Conservation (phyloP, 2,888 invertebrate species). For the Beris chalybata region DNA sequence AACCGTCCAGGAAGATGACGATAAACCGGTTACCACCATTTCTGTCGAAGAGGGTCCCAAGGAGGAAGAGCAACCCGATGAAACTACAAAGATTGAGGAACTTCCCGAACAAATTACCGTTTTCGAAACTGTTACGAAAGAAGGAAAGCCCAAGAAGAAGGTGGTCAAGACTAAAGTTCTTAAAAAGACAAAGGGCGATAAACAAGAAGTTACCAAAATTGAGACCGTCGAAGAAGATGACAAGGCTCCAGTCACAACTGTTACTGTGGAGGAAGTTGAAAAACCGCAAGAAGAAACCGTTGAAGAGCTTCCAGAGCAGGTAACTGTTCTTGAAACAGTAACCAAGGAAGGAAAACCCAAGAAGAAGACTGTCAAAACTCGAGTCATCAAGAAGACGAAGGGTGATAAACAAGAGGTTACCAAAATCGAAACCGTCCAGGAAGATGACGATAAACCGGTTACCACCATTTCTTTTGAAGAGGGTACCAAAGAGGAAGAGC, state of each 20-base stretch:
- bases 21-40: conserved; percentile 41
- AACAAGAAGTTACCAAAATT: conserved; percentile 46
- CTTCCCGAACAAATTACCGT: conserved; percentile 50
- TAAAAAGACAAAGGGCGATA: conserved; percentile 41
- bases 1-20: conserved; percentile 47
- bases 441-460: conserved; percentile 49
- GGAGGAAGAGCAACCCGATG: conserved; percentile 37
- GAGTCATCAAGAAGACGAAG: conserved; percentile 48
- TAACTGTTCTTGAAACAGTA: conserved; percentile 48
- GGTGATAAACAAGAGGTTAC: conserved; percentile 48
- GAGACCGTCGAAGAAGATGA: conserved; percentile 47
- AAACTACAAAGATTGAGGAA: conserved; percentile 44
- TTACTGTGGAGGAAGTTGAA: conserved; percentile 42
- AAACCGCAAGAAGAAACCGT: conserved; percentile 34
- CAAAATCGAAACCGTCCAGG: conserved; percentile 46
- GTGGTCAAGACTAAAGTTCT: conserved; percentile 41
- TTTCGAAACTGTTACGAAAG: conserved; percentile 47
- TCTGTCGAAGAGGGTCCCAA: conserved; percentile 47
- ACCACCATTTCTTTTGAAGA: conserved; percentile 41
- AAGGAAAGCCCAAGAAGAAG: conserved; percentile 49
- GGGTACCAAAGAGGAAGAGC: conserved; percentile 33
- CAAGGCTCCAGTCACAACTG: conserved; percentile 47
- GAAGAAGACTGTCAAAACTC: conserved; percentile 49
- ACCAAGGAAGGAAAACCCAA: conserved; percentile 45
- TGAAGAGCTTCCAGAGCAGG: conserved; percentile 43